phyloP scores from a whole-genome alignment of 2,797 vertebrate genomes.

The Furcifer pardalis region DNA sequence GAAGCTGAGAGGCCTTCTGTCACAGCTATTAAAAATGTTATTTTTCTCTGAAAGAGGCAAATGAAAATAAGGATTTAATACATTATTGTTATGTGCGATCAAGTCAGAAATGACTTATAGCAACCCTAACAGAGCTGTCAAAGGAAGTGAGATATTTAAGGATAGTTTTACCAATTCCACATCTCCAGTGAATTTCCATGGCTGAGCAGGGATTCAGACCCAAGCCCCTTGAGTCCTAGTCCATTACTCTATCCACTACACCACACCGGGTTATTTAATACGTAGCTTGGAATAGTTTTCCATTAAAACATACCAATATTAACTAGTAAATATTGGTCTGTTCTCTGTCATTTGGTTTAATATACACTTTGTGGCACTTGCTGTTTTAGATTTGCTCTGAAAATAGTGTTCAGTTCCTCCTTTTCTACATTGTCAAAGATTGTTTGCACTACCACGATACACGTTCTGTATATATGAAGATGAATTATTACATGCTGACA shows the following conservation, averaged over 20 bases:
- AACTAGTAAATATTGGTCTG: no score
- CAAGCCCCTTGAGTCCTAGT: no score
- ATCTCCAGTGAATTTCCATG: no score
- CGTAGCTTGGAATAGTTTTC: not conserved
- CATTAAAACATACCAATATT: not conserved
- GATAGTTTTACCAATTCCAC: no score
- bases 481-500: not conserved
- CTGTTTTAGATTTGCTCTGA: not conserved
- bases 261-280: not conserved
- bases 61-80: not conserved
- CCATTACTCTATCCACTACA: not conserved
- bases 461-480: not conserved
- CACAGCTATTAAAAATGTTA: not conserved
- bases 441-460: not conserved
- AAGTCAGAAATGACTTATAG: no score
- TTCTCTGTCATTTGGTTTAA: not conserved
- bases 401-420: not conserved
- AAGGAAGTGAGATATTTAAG: no score
- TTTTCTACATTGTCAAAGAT: not conserved
- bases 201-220: no score
- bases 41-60: not conserved
- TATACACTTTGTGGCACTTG: not conserved
- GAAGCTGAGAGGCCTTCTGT: not conserved
- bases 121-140: no score
- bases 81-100: no score